Evolutionary conservation across 2,797 vertebrate species (phyloP).

Genomic region (Serranus cabrilla): DNA sequence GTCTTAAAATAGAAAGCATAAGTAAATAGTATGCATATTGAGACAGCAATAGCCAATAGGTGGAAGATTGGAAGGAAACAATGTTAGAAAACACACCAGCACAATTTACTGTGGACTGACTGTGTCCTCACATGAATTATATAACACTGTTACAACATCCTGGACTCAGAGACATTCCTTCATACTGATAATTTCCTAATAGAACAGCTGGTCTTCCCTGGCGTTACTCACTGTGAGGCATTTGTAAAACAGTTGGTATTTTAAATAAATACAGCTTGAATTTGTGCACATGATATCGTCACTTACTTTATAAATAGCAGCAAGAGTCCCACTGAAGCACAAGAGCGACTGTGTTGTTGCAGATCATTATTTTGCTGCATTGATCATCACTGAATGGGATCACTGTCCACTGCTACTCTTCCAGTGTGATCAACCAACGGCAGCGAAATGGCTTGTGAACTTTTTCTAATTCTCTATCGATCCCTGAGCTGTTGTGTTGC

Average conservation of each 20-base stretch:
- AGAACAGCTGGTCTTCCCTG: constrained; percentile 14
- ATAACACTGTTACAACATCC: neutral
- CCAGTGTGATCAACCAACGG: constrained; percentile 51
- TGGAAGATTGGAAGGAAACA: neutral
- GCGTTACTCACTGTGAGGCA: neutral
- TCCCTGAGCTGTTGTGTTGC: constrained; percentile 51
- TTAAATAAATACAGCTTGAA: constrained; percentile 8
- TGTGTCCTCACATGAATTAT: constrained; percentile 9
- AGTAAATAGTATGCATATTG: too few species aligned
- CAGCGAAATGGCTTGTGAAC: constrained; percentile 64
- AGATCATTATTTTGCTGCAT: constrained; percentile 59
- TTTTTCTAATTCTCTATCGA: constrained; percentile 72
- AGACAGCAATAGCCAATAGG: neutral
- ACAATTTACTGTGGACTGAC: neutral
- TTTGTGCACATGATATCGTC: neutral
- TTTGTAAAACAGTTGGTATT: neutral
- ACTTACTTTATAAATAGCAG: constrained; percentile 30
- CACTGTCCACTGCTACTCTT: constrained; percentile 45
- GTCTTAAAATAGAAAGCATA: too few species aligned
- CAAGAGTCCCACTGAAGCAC: constrained; percentile 18
- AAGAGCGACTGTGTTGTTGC: constrained; percentile 33
- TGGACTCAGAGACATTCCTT: neutral
- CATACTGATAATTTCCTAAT: constrained; percentile 1
- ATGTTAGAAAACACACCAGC: neutral
- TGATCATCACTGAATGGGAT: constrained; percentile 64